Evolutionary conservation across 92 coral and sea anemone genomes (phyloP).

Genomic region (Parazoanthus darwini): DNA sequence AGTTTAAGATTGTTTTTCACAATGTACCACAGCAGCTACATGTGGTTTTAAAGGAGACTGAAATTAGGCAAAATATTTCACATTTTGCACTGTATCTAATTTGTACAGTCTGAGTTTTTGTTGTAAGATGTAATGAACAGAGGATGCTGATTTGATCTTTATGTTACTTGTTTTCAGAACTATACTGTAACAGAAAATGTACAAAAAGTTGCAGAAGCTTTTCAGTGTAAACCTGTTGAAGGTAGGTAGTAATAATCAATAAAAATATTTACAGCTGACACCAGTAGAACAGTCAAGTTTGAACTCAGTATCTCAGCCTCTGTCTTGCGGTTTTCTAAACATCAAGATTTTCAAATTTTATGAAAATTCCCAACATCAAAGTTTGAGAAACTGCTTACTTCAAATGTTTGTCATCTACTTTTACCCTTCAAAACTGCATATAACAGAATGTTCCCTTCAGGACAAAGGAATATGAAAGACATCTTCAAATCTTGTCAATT

Average conservation of each 20-base stretch:
- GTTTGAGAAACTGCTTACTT: background rate
- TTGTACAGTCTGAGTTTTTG: background rate
- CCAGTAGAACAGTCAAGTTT: background rate
- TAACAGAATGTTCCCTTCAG: too few relatives aligned
- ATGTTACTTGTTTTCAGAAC: conserved; percentile 55
- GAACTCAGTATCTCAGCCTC: too few relatives aligned
- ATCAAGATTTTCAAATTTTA: too few relatives aligned
- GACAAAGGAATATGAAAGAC: too few relatives aligned
- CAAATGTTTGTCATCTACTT: too few relatives aligned
- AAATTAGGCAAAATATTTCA: background rate
- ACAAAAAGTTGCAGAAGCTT: conserved; percentile 89
- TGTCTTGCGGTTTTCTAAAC: too few relatives aligned
- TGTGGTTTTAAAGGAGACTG: background rate
- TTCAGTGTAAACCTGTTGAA: conserved; percentile 92
- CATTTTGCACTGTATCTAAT: too few relatives aligned
- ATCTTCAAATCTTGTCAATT: too few relatives aligned
- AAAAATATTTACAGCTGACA: too few relatives aligned
- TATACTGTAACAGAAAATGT: conserved; percentile 83
- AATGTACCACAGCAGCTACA: background rate
- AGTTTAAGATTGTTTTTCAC: too few relatives aligned
- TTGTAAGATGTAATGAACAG: background rate
- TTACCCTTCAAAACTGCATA: too few relatives aligned
- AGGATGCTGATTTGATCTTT: background rate
- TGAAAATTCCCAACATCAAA: too few relatives aligned
- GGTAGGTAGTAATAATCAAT: conserved; percentile 52